A percentile compares a stretch with the other conserved stretches of the same genome.
Evolutionary conservation across 2,888 invertebrate species (phyloP).

Genomic region (Pinctada fucata): DNA sequence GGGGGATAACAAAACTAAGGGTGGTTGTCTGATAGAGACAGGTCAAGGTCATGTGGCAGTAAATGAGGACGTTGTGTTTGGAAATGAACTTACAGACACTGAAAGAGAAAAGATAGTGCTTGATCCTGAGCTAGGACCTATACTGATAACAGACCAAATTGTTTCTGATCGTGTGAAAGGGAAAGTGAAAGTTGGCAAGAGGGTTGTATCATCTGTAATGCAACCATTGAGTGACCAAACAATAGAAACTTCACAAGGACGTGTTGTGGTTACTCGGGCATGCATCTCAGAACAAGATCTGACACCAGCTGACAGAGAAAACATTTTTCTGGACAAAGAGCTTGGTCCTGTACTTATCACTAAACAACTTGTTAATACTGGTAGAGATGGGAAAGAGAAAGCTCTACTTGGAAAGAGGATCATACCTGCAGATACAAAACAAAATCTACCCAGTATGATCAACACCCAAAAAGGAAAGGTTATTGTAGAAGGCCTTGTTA

Average conservation of each 20-base stretch:
- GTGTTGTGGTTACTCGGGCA: not conserved
- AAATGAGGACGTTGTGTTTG: not conserved
- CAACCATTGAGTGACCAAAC: not conserved
- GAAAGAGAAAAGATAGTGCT: not conserved
- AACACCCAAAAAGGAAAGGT: not conserved
- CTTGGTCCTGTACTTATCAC: slow-evolving; percentile 4
- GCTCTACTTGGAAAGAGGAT: not conserved
- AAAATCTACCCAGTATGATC: not conserved
- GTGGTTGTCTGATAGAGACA: not conserved
- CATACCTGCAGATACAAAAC: not conserved
- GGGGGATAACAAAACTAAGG: not conserved
- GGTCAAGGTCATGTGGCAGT: not conserved
- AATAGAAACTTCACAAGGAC: not conserved
- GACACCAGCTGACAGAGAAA: slow-evolving; percentile 2
- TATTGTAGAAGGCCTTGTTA: not conserved
- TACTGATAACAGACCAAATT: not conserved
- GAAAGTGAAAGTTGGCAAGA: not conserved
- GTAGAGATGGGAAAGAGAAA: not conserved
- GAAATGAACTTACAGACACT: not conserved
- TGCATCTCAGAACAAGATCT: not conserved
- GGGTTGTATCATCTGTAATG: not conserved
- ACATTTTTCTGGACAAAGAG: not conserved
- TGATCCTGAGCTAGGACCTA: not conserved
- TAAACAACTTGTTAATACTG: not conserved
- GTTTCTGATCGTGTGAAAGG: not conserved